Conservation (phyloP, 2,113 vertebrate genomes). For the Mustelus asterias region DNA sequence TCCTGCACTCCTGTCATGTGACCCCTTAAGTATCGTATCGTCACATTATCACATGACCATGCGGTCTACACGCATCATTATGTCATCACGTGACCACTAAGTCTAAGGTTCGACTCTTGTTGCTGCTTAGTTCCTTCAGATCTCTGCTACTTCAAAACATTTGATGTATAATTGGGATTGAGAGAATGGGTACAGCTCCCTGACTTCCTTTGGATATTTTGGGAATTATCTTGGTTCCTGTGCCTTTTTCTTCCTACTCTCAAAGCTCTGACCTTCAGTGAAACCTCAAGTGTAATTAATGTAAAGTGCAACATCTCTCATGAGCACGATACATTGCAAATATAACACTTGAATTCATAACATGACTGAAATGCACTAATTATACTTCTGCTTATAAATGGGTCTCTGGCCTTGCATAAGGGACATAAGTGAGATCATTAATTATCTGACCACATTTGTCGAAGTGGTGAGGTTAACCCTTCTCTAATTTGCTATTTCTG, state of each 20-base stretch:
- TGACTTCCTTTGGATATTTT: background rate
- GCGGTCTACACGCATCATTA: no score
- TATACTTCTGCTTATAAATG: conserved; percentile 5
- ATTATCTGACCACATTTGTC: conserved; percentile 33
- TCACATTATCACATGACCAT: no score
- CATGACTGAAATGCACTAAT: background rate
- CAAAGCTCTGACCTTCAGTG: background rate
- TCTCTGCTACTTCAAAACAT: background rate
- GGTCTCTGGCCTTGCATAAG: background rate
- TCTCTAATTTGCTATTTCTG: background rate
- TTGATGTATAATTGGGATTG: background rate
- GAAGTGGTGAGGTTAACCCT: background rate
- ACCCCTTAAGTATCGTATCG: no score
- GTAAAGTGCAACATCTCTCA: background rate
- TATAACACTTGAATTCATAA: background rate
- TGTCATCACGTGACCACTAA: no score
- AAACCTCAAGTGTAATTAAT: conserved; percentile 6
- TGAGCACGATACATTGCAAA: background rate
- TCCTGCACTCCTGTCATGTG: no score
- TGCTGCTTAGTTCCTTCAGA: background rate
- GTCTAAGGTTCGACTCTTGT: background rate
- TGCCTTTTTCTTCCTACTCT: background rate
- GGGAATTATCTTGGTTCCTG: background rate
- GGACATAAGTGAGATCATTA: conserved; percentile 12
- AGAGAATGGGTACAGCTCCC: background rate